Base-by-base conservation (phyloP, 2,113 vertebrate genomes). In the Ageneiosus marmoratus region DNA sequence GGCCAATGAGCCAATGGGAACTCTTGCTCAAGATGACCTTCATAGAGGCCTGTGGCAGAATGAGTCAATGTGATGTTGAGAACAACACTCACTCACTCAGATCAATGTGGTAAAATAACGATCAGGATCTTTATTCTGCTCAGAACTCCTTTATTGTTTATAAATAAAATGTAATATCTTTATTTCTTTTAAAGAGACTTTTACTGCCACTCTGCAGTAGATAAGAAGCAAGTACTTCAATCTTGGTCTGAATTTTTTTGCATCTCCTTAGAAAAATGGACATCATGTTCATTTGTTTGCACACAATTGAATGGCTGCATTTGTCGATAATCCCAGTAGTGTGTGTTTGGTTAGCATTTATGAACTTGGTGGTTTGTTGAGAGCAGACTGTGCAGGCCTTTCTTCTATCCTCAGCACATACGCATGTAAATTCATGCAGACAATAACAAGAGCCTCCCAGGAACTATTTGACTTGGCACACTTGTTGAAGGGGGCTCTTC, bases 71-170 rank as follows among this genome's bases (percentile, higher is more conserved):
- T 94, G 93, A 94, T 94, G 94, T 95, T 93, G 94, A 95, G 94
- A 93, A 93, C 86, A 91, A 95, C 94, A 95, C 95, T 95, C 94
- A 56, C 86, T 88, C 6, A 51, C 92, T 90, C 90, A 91, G 92
- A 96, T 97, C 96, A 93, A 97, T 96, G 95, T 91, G 94, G 94
- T 93, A 95, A 95, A 95, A 95, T 95, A 87, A 95, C 94, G 95
- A 95, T 95, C 94, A 93, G 94, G 93, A 55, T 76, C 18, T 55
- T 62, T 55, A 32, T 18, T 56, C 24, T 37, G 15, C 63, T 70
- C 24, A 56, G 50, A 37, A 48, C 58, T 11, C 15, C 32, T 73
- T 41, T 0, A 60, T 9, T 11, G 8, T 37, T 5, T 34, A 11
- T 58, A 53, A 62, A 72, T 11, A 15, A 32, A 72, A 72, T 46